Evolutionary conservation across 2,113 vertebrate species (phyloP), one percentile per base, ranked within the genome.

Genomic region (Atherinomorus stipes): DNA sequence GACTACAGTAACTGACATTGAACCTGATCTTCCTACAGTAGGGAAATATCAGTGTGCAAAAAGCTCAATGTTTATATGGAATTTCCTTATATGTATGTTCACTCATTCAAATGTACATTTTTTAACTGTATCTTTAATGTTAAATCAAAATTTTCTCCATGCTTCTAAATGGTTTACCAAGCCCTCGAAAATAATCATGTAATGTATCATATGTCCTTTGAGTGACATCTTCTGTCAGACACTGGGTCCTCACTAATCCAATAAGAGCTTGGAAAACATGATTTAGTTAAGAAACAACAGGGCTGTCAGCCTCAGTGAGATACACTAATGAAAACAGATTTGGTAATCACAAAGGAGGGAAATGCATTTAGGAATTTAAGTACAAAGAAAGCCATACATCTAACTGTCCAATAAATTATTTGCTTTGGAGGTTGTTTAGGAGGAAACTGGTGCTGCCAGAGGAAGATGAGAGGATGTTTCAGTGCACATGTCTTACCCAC

Each of bases 401-500:
- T 67, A 47, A 52, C 52, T 66, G 65, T 83, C 69, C 64, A 23
- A 81, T 22, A 83, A 73, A 52, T 58, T 3, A 75, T 73, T 19
- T 25, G 18, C 25, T 64, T 73, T 73, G 12, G 19, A 53, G n/a
- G 15, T 42, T 71, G 42, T 54, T 66, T 64, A 10, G 16, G 68
- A 12, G 51, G 45, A 76, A 76, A 42, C 56, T 4, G 4, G n/a
- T 51, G 19, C 7, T 23, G 10, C 7, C 2, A 13, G 2, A 18
- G 10, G 18, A 19, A 31, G 40, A 15, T 67, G 44, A 37, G 26
- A 38, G 22, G 15, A 13, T 6, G 1, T 47, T 40, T 65, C 7
- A 11, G 68, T 53, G 34, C 37, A 23, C 25, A 4, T n/a, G 44
- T 95, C 98, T 99, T 94, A 99, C 98, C 98, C 84, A 99, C 95